A percentile compares a stretch with the other conserved stretches of the same genome.
Evolutionary conservation across 2,797 vertebrate genomes (phyloP).

Genomic region (Sebastiscus albofasciatus): DNA sequence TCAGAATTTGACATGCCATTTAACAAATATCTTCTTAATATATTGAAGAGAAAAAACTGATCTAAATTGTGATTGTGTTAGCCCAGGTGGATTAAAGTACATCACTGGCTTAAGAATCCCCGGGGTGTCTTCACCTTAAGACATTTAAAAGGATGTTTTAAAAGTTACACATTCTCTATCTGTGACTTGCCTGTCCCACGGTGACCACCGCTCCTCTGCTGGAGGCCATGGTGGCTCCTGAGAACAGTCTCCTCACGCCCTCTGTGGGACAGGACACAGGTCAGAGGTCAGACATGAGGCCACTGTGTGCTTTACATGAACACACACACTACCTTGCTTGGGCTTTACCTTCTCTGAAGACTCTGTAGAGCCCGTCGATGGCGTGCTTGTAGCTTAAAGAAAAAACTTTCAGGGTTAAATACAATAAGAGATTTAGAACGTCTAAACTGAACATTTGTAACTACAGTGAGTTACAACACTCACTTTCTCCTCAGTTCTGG

Average conservation of each 20-base stretch:
- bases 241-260: slow-evolving; percentile 91
- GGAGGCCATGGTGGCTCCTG: slow-evolving; percentile 93
- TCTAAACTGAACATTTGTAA: not conserved
- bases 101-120: not conserved
- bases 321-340: not conserved
- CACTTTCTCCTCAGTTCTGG: slow-evolving; percentile 90
- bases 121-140: not conserved
- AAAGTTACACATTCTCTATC: not conserved
- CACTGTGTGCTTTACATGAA: not conserved
- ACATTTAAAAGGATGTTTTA: not conserved
- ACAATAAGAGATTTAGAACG: fast-evolving
- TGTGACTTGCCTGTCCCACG: slow-evolving; percentile 79
- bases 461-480: slow-evolving; percentile 68
- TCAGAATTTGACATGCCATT: not conserved
- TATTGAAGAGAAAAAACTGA: not conserved
- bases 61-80: not conserved
- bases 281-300: slow-evolving; percentile 18
- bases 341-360: slow-evolving; percentile 90
- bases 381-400: slow-evolving; percentile 91
- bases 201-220: slow-evolving; percentile 94
- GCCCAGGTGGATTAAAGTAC: not conserved
- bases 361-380: slow-evolving; percentile 90
- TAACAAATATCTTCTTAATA: not conserved
- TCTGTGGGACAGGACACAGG: slow-evolving; percentile 78
- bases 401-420: not conserved